Conservation (phyloP, 2,888 invertebrate species). For the Dermolepida albohirtum region DNA sequence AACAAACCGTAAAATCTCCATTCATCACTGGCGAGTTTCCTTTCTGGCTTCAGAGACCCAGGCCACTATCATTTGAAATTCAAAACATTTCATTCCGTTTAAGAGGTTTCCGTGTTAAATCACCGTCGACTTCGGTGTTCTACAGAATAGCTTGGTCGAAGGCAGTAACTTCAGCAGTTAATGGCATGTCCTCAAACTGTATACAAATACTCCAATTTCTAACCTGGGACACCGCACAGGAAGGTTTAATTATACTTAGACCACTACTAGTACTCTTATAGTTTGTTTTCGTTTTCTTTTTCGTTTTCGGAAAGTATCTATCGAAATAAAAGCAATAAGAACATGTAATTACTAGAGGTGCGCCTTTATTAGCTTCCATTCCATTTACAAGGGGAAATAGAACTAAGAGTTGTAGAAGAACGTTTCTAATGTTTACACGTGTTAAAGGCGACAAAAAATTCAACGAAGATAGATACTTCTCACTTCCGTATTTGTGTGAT, state of each 20-base stretch:
- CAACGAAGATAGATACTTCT: no score
- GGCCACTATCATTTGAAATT: slow-evolving; percentile 60
- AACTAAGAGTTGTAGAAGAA: no score
- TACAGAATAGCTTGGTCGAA: slow-evolving; percentile 2
- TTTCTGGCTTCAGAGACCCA: slow-evolving; percentile 43
- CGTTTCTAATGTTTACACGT: no score
- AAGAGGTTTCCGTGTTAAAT: slow-evolving; percentile 61
- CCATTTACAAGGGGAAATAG: neutral
- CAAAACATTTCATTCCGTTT: slow-evolving; percentile 64
- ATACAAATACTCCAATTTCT: slow-evolving; percentile 58
- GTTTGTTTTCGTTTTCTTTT: slow-evolving; percentile 6
- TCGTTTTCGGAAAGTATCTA: neutral
- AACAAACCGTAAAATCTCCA: slow-evolving; percentile 56
- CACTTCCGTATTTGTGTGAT: no score
- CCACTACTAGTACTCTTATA: neutral
- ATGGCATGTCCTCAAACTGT: slow-evolving; percentile 48
- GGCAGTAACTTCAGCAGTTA: slow-evolving; percentile 13
- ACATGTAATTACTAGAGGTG: slow-evolving; percentile 5
- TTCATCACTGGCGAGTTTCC: slow-evolving; percentile 51
- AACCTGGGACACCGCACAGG: slow-evolving; percentile 54
- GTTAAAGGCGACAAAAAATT: no score
- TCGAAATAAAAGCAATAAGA: slow-evolving; percentile 5
- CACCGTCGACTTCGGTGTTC: slow-evolving; percentile 50
- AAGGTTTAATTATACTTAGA: slow-evolving; percentile 45
- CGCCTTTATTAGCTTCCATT: slow-evolving; percentile 9